Base-by-base conservation (phyloP, 2,113 vertebrate genomes). In the Microcebus griseorufus region DNA sequence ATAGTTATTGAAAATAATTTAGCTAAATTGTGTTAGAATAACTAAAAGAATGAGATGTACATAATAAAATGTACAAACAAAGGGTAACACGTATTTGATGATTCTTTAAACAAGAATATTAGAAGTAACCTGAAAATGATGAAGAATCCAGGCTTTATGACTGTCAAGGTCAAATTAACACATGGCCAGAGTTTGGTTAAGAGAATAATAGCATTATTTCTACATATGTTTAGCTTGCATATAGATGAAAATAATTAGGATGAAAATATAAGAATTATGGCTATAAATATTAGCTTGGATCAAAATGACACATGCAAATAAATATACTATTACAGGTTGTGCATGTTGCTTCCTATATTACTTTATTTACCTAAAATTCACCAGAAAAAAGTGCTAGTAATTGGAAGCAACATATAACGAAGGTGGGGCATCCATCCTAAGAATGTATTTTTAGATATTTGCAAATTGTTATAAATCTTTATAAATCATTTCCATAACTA, bases 1-100 rank as follows among this genome's bases (percentile, higher is more conserved):
- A 89, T 75, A 92, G 92, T 34, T 93, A 69, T 81, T 80, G 80
- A 96, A 97, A 97, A 98, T 97, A 94, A 97, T 98, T 97, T 94
- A 94, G 60, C 83, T 83, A 90, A 95, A 96, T 90, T 80, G 37
- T 89, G 34, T 20, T 75, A 67, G 20, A 42, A 62, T 97, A 87
- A 97, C 93, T 94, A 96, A 89, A 94, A 78, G 20, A 83, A 81
- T 88, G 17, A 82, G 29, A 62, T 84, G 80, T 72, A 16, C 11
- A 70, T 80, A 91, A 89, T 53, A 86, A 91, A 86, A 92, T 94
- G 79, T 32, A 32, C 39, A 73, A 88, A 76, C 20, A 45, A 73
- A 83, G 23, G 58, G 48, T 88, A 85, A 72, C 58, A 83, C 69
- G 20, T 29, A 67, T 84, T 86, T 83, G 48, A 37, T 48, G n/a